Base-by-base conservation (phyloP, 92 coral and sea anemone genomes). In the Metridium senile region DNA sequence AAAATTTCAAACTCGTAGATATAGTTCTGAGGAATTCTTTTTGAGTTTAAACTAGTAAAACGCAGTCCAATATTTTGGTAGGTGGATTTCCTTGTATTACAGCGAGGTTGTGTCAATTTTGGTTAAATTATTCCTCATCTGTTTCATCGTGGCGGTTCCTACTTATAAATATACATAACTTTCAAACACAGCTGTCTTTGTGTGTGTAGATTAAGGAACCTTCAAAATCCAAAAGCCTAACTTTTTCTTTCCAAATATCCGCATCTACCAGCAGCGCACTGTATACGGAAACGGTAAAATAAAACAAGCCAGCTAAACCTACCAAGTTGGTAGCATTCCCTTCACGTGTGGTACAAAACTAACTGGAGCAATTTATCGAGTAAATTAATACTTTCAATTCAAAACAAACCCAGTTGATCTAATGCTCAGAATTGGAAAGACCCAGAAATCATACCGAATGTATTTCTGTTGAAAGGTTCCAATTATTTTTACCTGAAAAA, bases 151-250 rank as follows among this genome's bases (percentile, higher is more conserved):
- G 49, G 49, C 49, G 49, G 6, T 39, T 39, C 49, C 49, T 39
- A 39, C 49, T 73, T 63, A 73, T 73, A 58, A 58, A 73, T 73
- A 73, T 57, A 58, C 78, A 73, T 73, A 25, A 58, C 76, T 1
- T 11, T 18, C 46, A 9, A 46, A 33, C 26, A 34, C 78, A 73
- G 78, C 78, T 73, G 78, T 21, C 22, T 16, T 26, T 16, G 11
- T n/a, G 31, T 11, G 57, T 58, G 23, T 27, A 58, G 54, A 58
- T 57, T 73, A 73, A 33, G 29, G 33, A 62, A 43, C 47, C 78
- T 33, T 28, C 46, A 22, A 26, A 57, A 16, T 22, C 66, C 30
- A 59, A 58, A 73, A 57, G 31, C 54, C 26, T 59, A 30, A 19
- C 66, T 72, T 31, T 73, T 33, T 58, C 49, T 32, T 54, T 9